These are phyloP conservation scores for Latrodectus elegans DNA, from an alignment of 2,888 invertebrate genomes.

Conservation along the genomic window DNA sequence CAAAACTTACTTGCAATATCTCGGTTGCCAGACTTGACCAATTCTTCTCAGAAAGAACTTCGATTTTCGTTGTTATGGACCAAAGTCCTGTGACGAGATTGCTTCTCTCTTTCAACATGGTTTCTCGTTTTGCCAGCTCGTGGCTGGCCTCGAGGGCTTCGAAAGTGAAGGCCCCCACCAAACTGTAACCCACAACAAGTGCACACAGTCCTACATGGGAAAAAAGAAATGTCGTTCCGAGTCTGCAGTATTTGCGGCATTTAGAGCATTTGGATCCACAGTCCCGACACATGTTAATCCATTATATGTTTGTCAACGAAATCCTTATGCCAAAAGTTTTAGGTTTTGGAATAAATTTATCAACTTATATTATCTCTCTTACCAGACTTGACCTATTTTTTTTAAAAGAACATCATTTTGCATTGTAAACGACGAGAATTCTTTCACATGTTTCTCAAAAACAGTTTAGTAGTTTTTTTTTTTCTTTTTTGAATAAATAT, in stretches of 20 bases:
- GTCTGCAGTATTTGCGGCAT: slow-evolving; percentile 84
- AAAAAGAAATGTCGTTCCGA: slow-evolving; percentile 88
- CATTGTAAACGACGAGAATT: neutral
- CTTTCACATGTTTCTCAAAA: neutral
- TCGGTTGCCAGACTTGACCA: slow-evolving; percentile 84
- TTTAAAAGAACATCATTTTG: neutral
- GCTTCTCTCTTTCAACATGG: slow-evolving; percentile 80
- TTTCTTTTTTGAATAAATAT: too few relatives aligned
- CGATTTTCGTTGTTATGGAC: slow-evolving; percentile 82
- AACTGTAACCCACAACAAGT: slow-evolving; percentile 91
- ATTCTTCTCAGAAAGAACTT: slow-evolving; percentile 83
- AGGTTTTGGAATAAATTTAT: neutral
- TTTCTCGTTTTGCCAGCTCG: slow-evolving; percentile 70
- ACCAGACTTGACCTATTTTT: neutral
- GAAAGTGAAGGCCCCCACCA: slow-evolving; percentile 90
- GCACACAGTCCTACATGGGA: slow-evolving; percentile 91
- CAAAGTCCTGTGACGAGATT: slow-evolving; percentile 83
- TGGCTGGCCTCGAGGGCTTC: slow-evolving; percentile 81
- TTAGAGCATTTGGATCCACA: slow-evolving; percentile 72
- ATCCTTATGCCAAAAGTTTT: neutral
- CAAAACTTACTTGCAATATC: slow-evolving; percentile 39
- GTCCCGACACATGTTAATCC: neutral
- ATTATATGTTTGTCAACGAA: neutral
- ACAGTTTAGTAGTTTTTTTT: neutral
- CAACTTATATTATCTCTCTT: neutral